These are phyloP conservation scores for Rhinogobius similis DNA, from an alignment of 2,113 vertebrate genomes.

Conservation along the genomic window DNA sequence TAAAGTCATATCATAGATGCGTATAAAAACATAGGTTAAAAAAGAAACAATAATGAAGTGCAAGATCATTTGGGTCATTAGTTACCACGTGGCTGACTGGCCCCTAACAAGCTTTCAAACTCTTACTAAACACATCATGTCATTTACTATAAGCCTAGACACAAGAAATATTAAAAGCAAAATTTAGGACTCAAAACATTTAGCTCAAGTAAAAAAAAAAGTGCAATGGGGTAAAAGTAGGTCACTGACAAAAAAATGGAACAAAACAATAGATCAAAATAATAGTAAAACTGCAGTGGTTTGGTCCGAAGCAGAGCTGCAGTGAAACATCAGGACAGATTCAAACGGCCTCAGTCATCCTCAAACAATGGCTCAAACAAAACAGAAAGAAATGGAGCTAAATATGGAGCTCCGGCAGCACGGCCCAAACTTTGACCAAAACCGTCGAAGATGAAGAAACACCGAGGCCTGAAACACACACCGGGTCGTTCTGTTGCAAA, in stretches of 20 bases:
- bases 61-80: too few relatives aligned
- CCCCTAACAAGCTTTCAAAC: too few relatives aligned
- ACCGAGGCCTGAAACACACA: too few relatives aligned
- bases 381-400: background rate
- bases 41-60: too few relatives aligned
- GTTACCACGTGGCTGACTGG: too few relatives aligned
- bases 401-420: background rate
- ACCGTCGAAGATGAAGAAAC: too few relatives aligned
- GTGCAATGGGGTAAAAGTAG: background rate
- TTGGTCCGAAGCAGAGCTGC: conserved; percentile 2
- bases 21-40: too few relatives aligned
- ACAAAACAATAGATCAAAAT: background rate
- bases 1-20: too few relatives aligned
- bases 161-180: background rate
- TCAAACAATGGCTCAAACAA: conserved; percentile 6
- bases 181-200: background rate
- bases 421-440: background rate
- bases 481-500: too few relatives aligned
- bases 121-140: too few relatives aligned
- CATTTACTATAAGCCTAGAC: too few relatives aligned
- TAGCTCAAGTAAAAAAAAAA: background rate
- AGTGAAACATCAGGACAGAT: conserved; percentile 7
- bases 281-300: background rate
- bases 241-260: background rate
- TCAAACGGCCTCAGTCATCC: conserved; percentile 8